Evolutionary conservation across 2,888 invertebrate genomes (phyloP), one percentile per base, ranked within the genome.

Genomic region (Cephus sareptanus): DNA sequence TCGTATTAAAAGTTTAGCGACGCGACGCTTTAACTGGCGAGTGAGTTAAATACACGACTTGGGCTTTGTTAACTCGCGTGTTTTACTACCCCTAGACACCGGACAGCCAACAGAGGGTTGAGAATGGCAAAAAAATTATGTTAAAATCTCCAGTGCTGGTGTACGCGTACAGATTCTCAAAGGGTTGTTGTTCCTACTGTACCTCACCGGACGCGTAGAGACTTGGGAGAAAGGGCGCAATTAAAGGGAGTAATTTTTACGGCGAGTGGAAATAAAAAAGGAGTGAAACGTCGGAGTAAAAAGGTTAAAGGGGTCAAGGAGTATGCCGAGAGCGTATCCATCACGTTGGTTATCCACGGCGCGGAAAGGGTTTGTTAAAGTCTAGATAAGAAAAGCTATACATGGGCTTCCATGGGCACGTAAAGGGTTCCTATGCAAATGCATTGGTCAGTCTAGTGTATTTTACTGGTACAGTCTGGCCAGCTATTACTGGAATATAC

Each of bases 341-440:
- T 84, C 84, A 84, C 81, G 78, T 37, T 68, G 73, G 77, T 79
- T 81, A 83, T 82, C 82, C 84, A 76, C 78, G 79, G 40, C 70
- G 81, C 80, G 78, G 84, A 81, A 84, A 84, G 81, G 83, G 82
- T 84, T 79, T 79, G 77, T 75, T 77, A 77, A 73, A 75, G 74
- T 76, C n/a, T n/a, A 75, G 79, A 77, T 77, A 79, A 77, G 79
- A 69, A 79, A 77, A 76, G 77, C 34, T 75, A 73, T 77, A 77
- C 77, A 73, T 69, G 73, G 23, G 79, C 77, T 79, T 79, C 74
- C 15, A 34, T 35, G 35, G 75, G 37, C 69, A 70, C 37, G 35
- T 69, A 40, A 33, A n/a, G 73, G 33, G 75, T 35, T 31, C 30
- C 69, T 85, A 85, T 85, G 85, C 83, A 84, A 86, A 86, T 85